Base-by-base conservation (phyloP, 2,113 vertebrate species). In the Gambusia holbrooki region DNA sequence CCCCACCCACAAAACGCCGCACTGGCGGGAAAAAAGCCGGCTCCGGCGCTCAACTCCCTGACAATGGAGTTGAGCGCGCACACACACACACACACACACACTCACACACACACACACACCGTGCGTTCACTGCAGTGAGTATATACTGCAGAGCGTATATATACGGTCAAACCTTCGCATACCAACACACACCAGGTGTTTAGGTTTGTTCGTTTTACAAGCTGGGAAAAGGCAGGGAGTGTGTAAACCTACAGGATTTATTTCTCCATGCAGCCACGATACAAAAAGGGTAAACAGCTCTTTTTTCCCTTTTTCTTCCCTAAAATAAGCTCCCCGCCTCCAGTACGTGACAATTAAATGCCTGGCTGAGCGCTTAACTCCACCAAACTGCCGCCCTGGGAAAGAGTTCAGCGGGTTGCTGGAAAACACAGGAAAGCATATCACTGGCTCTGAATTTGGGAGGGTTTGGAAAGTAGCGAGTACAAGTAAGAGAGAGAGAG, bases 11-110 rank as follows among this genome's bases (percentile, higher is more conserved):
- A 83, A 90, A 89, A 85, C 77, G 51, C 88, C 9, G 90, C 90
- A 91, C 91, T 92, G 90, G 92, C 88, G 90, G 90, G 91, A 93
- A 93, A 58, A 93, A 89, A 77, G 88, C 82, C 81, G 70, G 86
- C 83, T 74, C 54, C 77, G 45, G 80, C 37, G 54, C 73, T 79
- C 37, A 72, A 88, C 78, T 74, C 87, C 75, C 77, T 67, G 69
- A 90, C 82, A 89, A 87, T 85, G 65, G 85, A 85, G 82, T 27
- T 27, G 27, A 27, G 27, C 51, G 51, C 85, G 65, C 71, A 69
- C 61, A 48, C 58, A 69, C 66, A 76, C 54, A 60, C 85, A 68
- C 71, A 73, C 64, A 60, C 58, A 69, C 83, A 87, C 40, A 81
- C 48, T n/a, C 54, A 60, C 85, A 68, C 71, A 73, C 64, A 60